phyloP scores from a whole-genome alignment of 1,140 invertebrate species.

The Eueides isabella region DNA sequence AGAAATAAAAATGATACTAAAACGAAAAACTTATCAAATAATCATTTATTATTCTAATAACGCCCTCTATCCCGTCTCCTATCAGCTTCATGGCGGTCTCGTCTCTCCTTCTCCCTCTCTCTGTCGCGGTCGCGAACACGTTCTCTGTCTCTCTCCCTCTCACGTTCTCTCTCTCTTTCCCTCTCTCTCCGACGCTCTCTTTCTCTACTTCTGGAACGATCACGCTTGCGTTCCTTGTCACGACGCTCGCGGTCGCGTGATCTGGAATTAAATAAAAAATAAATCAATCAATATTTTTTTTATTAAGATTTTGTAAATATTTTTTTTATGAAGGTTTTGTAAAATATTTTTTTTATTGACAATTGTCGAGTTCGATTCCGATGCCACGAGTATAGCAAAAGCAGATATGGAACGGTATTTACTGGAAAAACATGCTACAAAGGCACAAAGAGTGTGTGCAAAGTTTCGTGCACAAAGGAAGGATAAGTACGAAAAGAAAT shows the following conservation, averaged over 20 bases:
- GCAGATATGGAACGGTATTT: too few relatives aligned
- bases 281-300: background rate
- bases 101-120: conserved; percentile 65
- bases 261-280: conserved; percentile 56
- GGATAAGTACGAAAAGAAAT: too few relatives aligned
- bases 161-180: conserved; percentile 74
- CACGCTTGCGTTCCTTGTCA: conserved; percentile 80
- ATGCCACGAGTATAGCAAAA: too few relatives aligned
- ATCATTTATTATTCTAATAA: conserved; percentile 59
- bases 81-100: conserved; percentile 71
- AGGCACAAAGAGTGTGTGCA: too few relatives aligned
- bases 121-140: conserved; percentile 59
- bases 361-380: too few relatives aligned
- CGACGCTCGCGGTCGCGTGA: conserved; percentile 83
- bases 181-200: conserved; percentile 73
- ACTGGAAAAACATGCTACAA: too few relatives aligned
- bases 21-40: background rate
- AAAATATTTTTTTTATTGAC: background rate
- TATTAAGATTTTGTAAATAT: conserved; percentile 12
- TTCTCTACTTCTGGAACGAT: conserved; percentile 77
- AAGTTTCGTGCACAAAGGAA: too few relatives aligned
- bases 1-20: background rate
- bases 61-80: conserved; percentile 71
- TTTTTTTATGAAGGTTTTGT: background rate
- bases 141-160: conserved; percentile 72